Conservation (phyloP, 2,113 vertebrate genomes). For the Ochotona curzoniae region DNA sequence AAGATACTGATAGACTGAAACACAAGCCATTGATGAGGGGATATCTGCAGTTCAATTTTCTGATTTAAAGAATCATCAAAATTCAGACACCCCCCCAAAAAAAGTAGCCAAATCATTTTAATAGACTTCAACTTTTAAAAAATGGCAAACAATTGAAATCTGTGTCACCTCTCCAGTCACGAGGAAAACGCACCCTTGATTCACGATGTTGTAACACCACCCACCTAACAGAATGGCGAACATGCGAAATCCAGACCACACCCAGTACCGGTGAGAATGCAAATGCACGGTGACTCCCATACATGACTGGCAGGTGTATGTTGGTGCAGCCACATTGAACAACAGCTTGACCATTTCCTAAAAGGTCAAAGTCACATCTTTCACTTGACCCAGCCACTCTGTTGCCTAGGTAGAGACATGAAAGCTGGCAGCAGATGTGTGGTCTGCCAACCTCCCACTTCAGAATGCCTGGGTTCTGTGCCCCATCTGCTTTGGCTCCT, state of each 20-base stretch:
- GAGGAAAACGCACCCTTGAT: neutral
- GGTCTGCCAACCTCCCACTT: no score
- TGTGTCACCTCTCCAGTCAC: rapidly evolving
- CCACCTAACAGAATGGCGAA: neutral
- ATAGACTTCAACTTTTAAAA: neutral
- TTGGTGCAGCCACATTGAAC: neutral
- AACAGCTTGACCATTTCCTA: neutral
- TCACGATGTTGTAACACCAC: neutral
- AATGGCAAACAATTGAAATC: neutral
- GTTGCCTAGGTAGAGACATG: neutral
- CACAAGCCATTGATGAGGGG: neutral
- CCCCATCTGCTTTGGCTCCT: no score
- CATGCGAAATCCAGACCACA: neutral
- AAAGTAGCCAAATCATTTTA: neutral
- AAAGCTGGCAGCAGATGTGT: no score
- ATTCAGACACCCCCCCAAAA: neutral
- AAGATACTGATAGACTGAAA: neutral
- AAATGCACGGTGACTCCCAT: neutral
- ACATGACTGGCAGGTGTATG: neutral
- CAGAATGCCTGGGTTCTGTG: no score
- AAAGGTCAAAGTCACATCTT: neutral
- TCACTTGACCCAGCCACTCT: neutral
- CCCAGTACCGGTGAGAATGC: neutral
- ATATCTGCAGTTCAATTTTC: neutral
- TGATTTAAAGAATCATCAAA: neutral